Percentiles rank a stretch among this genome's conserved stretches.
phyloP scores from a whole-genome alignment of 2,888 invertebrate species.

The Acanthopleura granulata region DNA sequence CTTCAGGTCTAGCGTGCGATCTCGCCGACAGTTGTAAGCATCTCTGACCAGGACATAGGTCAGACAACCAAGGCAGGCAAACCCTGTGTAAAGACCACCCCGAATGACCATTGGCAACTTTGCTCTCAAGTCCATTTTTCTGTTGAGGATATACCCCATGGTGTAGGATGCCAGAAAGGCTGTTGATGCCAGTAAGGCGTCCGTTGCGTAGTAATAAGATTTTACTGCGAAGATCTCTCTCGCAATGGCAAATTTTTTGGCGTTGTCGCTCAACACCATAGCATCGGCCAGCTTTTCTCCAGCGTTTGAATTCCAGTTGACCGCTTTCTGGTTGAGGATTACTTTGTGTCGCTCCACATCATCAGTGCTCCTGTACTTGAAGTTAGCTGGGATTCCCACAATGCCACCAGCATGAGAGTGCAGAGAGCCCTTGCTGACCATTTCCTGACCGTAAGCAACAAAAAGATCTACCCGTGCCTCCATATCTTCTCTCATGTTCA shows the following conservation, averaged over 20 bases:
- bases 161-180: constrained; percentile 61
- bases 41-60: constrained; percentile 79
- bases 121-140: constrained; percentile 72
- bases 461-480: constrained; percentile 73
- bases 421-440: constrained; percentile 78
- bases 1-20: constrained; percentile 76
- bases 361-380: constrained; percentile 74
- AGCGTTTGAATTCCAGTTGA: constrained; percentile 78
- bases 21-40: constrained; percentile 76
- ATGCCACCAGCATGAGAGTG: constrained; percentile 75
- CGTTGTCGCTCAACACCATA: constrained; percentile 81
- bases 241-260: constrained; percentile 85
- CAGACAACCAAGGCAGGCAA: constrained; percentile 75
- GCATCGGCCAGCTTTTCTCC: constrained; percentile 78
- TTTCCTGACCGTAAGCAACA: constrained; percentile 80
- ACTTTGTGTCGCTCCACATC: constrained; percentile 76
- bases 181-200: constrained; percentile 73
- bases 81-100: constrained; percentile 73
- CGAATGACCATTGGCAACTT: constrained; percentile 72
- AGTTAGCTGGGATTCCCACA: constrained; percentile 83
- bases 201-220: constrained; percentile 75
- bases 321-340: constrained; percentile 69
- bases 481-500: constrained; percentile 26
- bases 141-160: constrained; percentile 73
- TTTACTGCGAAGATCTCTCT: constrained; percentile 79